Evolutionary conservation across 2,113 vertebrate genomes (phyloP).

Genomic region (Bambusicola thoracicus): DNA sequence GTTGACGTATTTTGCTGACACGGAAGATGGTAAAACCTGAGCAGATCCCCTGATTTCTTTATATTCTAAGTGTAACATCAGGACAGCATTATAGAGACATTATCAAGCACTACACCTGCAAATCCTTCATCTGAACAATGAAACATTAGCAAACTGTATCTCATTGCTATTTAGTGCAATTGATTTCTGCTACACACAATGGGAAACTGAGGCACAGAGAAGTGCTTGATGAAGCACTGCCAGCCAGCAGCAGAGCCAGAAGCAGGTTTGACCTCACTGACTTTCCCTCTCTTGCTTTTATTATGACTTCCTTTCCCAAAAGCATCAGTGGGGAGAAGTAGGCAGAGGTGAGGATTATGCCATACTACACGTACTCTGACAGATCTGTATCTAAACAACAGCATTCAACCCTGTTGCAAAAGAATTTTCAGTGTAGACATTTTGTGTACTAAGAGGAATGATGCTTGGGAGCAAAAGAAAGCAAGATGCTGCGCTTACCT

Average conservation of each 20-base stretch:
- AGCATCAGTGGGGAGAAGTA: not conserved
- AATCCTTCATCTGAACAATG: not conserved
- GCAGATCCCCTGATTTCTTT: not conserved
- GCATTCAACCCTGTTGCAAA: not conserved
- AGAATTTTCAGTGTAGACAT: not conserved
- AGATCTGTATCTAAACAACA: not conserved
- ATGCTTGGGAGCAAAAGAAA: not conserved
- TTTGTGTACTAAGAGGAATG: not conserved
- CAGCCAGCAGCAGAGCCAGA: not conserved
- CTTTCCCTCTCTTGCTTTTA: not conserved
- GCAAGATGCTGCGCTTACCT: constrained; percentile 79
- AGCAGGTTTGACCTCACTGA: not conserved
- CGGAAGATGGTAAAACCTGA: not conserved
- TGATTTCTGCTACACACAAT: not conserved
- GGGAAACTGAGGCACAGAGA: not conserved
- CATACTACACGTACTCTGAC: not conserved
- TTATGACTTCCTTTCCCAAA: not conserved
- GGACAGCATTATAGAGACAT: not conserved
- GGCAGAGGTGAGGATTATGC: not conserved
- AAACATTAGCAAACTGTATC: not conserved
- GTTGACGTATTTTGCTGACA: not conserved
- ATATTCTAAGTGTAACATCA: not conserved
- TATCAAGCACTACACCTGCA: not conserved
- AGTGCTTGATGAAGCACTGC: not conserved
- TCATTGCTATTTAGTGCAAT: not conserved